These are phyloP conservation scores for Strongylocentrotus purpuratus DNA, from an alignment of 35 echinoderm and acorn worm species.

Conservation along the genomic window DNA sequence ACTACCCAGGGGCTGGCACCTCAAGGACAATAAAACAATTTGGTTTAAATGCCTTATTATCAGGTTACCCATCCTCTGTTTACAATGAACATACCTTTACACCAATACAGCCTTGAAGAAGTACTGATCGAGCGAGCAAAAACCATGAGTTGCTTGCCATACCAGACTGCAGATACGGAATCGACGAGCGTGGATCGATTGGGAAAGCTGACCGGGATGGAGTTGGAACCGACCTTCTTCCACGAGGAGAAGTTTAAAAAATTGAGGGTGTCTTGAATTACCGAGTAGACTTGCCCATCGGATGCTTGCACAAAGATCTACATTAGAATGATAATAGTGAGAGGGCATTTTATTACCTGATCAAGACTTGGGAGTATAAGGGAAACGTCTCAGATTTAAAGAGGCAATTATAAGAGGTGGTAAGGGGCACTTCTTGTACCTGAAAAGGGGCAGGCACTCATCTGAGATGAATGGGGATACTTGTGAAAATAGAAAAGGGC, in stretches of 20 bases:
- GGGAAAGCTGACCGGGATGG: background rate
- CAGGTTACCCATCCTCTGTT: no score
- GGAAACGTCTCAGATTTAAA: no score
- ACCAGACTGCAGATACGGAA: slow-evolving; percentile 32
- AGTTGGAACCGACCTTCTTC: slow-evolving; percentile 15
- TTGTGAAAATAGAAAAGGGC: no score
- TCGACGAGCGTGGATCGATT: background rate
- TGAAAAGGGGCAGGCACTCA: no score
- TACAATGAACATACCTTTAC: slow-evolving; percentile 22
- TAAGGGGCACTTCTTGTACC: no score
- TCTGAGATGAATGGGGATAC: no score
- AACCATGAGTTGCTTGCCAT: slow-evolving; percentile 51
- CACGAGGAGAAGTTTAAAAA: slow-evolving; percentile 52
- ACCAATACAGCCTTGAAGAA: slow-evolving; percentile 63
- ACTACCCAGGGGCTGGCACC: no score
- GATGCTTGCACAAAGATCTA: slow-evolving; percentile 63
- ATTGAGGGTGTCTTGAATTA: slow-evolving; percentile 20
- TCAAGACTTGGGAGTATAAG: background rate
- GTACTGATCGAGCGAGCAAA: slow-evolving; percentile 68
- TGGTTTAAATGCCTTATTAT: no score
- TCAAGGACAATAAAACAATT: no score
- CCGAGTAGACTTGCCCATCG: slow-evolving; percentile 68
- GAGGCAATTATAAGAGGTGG: no score
- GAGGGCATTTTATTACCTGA: background rate
- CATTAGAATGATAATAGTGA: no score